Conservation (phyloP, 2,888 invertebrate genomes). For the Bembecia ichneumoniformis region DNA sequence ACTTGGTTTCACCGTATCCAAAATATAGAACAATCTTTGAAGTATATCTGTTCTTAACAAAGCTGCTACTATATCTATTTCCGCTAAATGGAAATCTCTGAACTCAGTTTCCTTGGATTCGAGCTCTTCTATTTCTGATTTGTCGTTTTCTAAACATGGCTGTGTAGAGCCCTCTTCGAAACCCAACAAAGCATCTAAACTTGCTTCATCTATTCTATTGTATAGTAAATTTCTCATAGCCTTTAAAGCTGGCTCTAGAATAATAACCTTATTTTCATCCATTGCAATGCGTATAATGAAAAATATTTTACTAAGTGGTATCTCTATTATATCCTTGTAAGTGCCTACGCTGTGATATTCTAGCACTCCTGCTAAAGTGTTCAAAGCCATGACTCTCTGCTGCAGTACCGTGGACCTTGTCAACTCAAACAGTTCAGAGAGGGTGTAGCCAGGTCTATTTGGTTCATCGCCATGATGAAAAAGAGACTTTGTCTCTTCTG, state of each 20-base stretch:
- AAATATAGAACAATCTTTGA: conserved; percentile 81
- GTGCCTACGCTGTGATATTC: conserved; percentile 81
- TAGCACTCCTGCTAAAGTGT: conserved; percentile 84
- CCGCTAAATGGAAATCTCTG: conserved; percentile 89
- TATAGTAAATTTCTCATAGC: conserved; percentile 82
- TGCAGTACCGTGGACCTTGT: conserved; percentile 83
- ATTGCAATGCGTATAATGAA: conserved; percentile 87
- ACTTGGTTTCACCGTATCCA: conserved; percentile 78
- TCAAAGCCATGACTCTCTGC: conserved; percentile 86
- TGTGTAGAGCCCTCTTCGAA: conserved; percentile 76
- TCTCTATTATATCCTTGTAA: conserved; percentile 81
- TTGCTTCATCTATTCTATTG: conserved; percentile 84
- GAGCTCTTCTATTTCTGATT: conserved; percentile 67
- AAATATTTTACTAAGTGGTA: conserved; percentile 83
- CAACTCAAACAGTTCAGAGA: conserved; percentile 89
- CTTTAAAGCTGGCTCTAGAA: conserved; percentile 82
- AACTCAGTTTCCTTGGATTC: conserved; percentile 74
- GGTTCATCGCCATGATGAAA: conserved; percentile 96
- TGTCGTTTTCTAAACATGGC: conserved; percentile 71
- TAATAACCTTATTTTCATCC: conserved; percentile 83
- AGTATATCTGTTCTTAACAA: conserved; percentile 82
- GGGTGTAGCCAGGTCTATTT: conserved; percentile 89
- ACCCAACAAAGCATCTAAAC: conserved; percentile 78
- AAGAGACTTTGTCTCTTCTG: conserved; percentile 73
- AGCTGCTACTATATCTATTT: conserved; percentile 84